Evolutionary conservation across 2,797 vertebrate genomes (phyloP).

Genomic region (Vipera latastei): DNA sequence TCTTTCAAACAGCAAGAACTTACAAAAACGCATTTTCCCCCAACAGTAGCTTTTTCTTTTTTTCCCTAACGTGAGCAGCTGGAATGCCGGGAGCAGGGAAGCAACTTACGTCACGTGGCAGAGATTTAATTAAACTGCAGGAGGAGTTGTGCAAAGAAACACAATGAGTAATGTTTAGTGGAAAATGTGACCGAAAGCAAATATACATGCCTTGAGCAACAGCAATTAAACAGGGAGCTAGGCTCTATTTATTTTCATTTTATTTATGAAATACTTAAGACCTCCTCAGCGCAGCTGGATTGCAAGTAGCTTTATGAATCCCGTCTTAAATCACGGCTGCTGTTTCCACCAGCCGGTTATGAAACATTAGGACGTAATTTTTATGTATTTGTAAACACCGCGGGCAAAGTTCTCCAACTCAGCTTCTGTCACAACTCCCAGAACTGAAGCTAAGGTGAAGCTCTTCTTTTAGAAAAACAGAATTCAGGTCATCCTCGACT

Average conservation of each 20-base stretch:
- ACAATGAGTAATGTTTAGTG: neutral
- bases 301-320: neutral
- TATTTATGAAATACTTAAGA: neutral
- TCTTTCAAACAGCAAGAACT: neutral
- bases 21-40: neutral
- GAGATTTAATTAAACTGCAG: neutral
- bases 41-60: neutral
- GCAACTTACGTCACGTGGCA: neutral
- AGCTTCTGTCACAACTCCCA: too few relatives aligned
- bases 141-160: conserved; percentile 11
- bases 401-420: too few relatives aligned
- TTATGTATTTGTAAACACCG: neutral
- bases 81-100: neutral
- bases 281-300: neutral
- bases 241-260: neutral
- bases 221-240: neutral
- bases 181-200: conserved; percentile 12
- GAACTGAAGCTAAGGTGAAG: neutral
- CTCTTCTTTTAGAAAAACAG: neutral
- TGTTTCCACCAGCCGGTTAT: neutral
- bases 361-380: neutral
- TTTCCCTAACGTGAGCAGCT: neutral
- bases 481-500: too few relatives aligned
- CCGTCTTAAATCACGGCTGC: neutral
- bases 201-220: neutral